Percentiles rank a stretch among this genome's conserved stretches.
These are phyloP conservation scores for Botia kubotai DNA, from an alignment of 2,797 vertebrate species.

Conservation along the genomic window DNA sequence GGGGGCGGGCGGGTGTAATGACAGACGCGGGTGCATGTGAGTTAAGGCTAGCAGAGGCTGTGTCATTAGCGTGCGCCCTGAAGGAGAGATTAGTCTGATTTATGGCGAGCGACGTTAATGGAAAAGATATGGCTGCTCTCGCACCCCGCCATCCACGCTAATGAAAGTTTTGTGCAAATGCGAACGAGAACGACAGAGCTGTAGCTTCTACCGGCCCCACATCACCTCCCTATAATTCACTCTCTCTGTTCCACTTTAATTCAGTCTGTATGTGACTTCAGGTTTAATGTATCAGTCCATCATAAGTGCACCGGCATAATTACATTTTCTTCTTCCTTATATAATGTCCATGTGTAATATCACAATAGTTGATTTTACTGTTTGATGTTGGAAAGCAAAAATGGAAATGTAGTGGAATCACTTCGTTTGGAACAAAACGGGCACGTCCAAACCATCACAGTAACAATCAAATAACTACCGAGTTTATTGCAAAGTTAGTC, in stretches of 20 bases:
- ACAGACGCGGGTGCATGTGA: slow-evolving; percentile 48
- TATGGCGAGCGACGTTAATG: slow-evolving; percentile 79
- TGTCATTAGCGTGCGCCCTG: slow-evolving; percentile 76
- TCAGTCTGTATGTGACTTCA: slow-evolving; percentile 34
- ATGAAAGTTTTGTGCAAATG: slow-evolving; percentile 89
- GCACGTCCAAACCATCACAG: background rate
- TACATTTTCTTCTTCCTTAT: background rate
- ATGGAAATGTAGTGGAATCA: background rate
- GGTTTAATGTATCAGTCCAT: slow-evolving; percentile 14
- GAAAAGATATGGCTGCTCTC: slow-evolving; percentile 72
- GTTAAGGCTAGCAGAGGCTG: slow-evolving; percentile 43
- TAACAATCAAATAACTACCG: too few relatives aligned
- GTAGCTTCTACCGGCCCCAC: slow-evolving; percentile 17
- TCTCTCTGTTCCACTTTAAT: slow-evolving; percentile 36
- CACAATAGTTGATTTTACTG: background rate
- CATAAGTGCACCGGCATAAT: background rate
- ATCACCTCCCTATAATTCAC: slow-evolving; percentile 3
- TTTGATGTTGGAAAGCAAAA: background rate
- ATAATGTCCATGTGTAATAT: background rate
- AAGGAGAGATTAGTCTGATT: slow-evolving; percentile 82
- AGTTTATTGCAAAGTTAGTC: too few relatives aligned
- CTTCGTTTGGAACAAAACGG: background rate
- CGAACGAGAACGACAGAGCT: slow-evolving; percentile 57
- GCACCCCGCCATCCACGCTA: slow-evolving; percentile 77
- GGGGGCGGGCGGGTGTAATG: slow-evolving; percentile 28